These are phyloP conservation scores for Cassiopea andromeda DNA, from an alignment of 30 jellyfish, hydroid and myxozoan genomes.

Conservation along the genomic window DNA sequence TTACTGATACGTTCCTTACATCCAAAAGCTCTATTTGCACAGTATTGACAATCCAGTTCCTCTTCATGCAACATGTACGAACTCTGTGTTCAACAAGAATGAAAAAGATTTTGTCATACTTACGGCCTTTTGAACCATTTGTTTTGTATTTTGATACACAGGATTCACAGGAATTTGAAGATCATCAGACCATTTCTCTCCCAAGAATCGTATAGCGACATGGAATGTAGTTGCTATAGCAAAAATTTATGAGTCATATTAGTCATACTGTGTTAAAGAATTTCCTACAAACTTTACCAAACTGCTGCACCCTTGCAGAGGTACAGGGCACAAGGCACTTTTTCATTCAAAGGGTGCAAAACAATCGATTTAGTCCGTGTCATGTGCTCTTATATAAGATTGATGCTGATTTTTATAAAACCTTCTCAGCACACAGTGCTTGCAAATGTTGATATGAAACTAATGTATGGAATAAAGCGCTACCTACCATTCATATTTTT, in stretches of 20 bases:
- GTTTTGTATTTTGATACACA: slow-evolving; percentile 59
- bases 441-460: background rate
- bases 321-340: too few relatives aligned
- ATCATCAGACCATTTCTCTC: slow-evolving; percentile 81
- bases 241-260: background rate
- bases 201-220: slow-evolving; percentile 75
- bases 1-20: too few relatives aligned
- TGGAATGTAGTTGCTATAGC: slow-evolving; percentile 83
- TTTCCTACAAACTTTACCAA: too few relatives aligned
- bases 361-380: too few relatives aligned
- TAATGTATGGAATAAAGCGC: background rate
- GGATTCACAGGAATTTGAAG: slow-evolving; percentile 75
- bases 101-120: background rate
- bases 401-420: background rate
- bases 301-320: too few relatives aligned
- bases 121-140: slow-evolving; percentile 61
- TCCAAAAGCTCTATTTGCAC: too few relatives aligned
- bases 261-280: too few relatives aligned
- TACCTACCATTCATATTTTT: slow-evolving; percentile 82
- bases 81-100: background rate
- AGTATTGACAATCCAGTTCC: background rate
- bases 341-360: too few relatives aligned
- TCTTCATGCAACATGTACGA: background rate
- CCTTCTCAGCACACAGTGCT: background rate
- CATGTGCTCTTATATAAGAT: too few relatives aligned